phyloP scores from a whole-genome alignment of 2,797 vertebrate genomes.

The Betta splendens region DNA sequence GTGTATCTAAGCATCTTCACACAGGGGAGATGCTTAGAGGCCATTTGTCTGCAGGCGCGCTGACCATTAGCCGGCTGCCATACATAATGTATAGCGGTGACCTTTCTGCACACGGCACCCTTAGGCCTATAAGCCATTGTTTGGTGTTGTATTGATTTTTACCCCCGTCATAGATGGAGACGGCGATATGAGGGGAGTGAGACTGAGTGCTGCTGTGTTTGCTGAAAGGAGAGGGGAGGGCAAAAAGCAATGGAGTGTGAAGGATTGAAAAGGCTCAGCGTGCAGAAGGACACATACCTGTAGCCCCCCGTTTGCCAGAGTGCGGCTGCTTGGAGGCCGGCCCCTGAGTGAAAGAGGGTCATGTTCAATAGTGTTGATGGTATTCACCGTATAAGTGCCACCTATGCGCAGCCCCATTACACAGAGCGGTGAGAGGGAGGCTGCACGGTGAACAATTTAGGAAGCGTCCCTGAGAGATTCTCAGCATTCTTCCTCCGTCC shows the following conservation, averaged over 20 bases:
- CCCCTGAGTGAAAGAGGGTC: slow-evolving; percentile 51
- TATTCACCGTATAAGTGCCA: slow-evolving; percentile 53
- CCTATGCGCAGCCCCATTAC: slow-evolving; percentile 74
- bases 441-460: slow-evolving; percentile 66
- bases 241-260: slow-evolving; percentile 68
- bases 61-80: slow-evolving; percentile 79
- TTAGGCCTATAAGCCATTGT: slow-evolving; percentile 78
- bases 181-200: slow-evolving; percentile 69
- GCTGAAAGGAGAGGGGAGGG: slow-evolving; percentile 64
- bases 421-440: slow-evolving; percentile 52
- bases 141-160: slow-evolving; percentile 81
- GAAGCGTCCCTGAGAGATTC: slow-evolving; percentile 60
- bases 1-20: slow-evolving; percentile 44
- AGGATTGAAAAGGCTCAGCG: slow-evolving; percentile 72
- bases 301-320: slow-evolving; percentile 37
- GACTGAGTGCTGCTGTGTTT: slow-evolving; percentile 64
- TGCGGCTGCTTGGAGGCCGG: slow-evolving; percentile 29
- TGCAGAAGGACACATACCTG: slow-evolving; percentile 71
- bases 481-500: slow-evolving; percentile 64
- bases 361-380: slow-evolving; percentile 57
- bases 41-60: slow-evolving; percentile 75
- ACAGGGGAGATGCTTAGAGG: slow-evolving; percentile 68
- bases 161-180: slow-evolving; percentile 70
- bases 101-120: slow-evolving; percentile 78
- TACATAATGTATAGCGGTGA: slow-evolving; percentile 81